phyloP scores from a whole-genome alignment of 2,113 vertebrate species.

The Pseudopipra pipra region DNA sequence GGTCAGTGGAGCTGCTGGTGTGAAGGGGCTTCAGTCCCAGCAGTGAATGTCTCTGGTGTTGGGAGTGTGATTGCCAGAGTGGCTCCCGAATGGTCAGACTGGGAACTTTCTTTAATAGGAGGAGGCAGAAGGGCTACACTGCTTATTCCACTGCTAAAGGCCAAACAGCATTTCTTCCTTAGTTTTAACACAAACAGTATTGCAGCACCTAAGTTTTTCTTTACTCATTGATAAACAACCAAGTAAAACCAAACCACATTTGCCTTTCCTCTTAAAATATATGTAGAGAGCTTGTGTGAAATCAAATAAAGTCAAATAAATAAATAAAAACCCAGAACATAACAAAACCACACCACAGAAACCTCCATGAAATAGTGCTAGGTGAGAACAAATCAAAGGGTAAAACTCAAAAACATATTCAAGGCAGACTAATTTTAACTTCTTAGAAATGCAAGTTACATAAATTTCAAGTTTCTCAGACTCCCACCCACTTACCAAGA shows the following conservation, averaged over 20 bases:
- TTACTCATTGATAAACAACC: neutral
- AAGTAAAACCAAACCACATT: neutral
- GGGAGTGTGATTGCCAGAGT: neutral
- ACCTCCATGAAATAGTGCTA: neutral
- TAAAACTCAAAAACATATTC: neutral
- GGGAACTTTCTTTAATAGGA: rapidly evolving
- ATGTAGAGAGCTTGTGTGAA: neutral
- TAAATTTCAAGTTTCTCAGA: neutral
- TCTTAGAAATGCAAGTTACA: slow-evolving; percentile 11
- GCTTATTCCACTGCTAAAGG: neutral
- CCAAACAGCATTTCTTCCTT: neutral
- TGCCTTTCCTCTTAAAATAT: neutral
- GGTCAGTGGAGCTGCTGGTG: rapidly evolving
- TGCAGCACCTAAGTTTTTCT: neutral
- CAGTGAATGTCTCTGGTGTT: rapidly evolving
- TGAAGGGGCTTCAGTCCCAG: neutral
- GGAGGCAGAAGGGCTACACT: rapidly evolving
- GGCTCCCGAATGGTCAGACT: neutral
- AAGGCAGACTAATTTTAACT: neutral
- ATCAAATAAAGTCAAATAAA: neutral
- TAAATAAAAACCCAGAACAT: neutral
- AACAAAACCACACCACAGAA: neutral
- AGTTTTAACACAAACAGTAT: neutral
- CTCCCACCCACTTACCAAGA: neutral
- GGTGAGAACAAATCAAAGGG: neutral